phyloP scores from a whole-genome alignment of 1,140 invertebrate species.

The Rhopalosiphum padi region DNA sequence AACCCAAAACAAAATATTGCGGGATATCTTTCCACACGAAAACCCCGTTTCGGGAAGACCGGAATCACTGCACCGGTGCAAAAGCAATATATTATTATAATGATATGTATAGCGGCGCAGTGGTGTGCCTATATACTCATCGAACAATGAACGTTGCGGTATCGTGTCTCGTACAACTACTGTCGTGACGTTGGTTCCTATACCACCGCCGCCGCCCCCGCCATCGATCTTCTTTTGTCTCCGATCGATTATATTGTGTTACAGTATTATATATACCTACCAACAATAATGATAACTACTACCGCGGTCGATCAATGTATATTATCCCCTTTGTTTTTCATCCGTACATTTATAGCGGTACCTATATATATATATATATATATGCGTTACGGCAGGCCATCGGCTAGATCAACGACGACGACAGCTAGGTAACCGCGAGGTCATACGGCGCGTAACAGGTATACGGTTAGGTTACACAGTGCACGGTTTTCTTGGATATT shows the following conservation, averaged over 20 bases:
- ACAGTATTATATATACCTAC: not conserved
- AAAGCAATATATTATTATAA: not conserved
- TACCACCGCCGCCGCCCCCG: too few species aligned
- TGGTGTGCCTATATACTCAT: not conserved
- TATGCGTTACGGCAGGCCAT: not conserved
- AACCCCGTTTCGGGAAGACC: not conserved
- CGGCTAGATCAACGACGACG: not conserved
- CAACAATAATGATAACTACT: not conserved
- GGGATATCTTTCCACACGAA: not conserved
- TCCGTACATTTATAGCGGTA: not conserved
- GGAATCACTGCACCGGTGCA: not conserved
- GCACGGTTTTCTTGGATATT: not conserved
- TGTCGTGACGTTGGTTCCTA: not conserved
- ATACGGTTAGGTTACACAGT: not conserved
- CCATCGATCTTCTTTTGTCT: not conserved
- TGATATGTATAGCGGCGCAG: not conserved
- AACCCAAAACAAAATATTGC: slow-evolving; percentile 12
- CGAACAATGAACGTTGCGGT: not conserved
- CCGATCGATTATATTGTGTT: not conserved
- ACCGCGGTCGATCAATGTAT: not conserved
- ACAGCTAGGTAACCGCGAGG: not conserved
- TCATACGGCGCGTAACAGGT: not conserved
- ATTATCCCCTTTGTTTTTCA: not conserved
- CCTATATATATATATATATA: not conserved
- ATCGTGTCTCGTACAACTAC: not conserved